These are phyloP conservation scores for Catalaphyllia jardinei DNA, from an alignment of 64 coral and sea anemone genomes.

Conservation along the genomic window DNA sequence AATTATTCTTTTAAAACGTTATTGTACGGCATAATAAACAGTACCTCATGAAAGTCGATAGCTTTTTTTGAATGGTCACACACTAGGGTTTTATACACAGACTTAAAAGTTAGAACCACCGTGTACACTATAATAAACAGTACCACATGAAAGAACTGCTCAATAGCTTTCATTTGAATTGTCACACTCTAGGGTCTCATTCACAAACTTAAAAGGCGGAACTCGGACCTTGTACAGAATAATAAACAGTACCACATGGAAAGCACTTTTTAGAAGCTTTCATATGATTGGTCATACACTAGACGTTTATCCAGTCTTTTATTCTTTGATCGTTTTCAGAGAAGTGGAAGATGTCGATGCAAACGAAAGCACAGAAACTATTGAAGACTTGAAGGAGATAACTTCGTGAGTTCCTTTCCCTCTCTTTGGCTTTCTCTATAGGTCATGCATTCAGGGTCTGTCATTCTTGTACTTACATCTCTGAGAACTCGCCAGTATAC, in stretches of 20 bases:
- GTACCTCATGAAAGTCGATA: too few species aligned
- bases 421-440: too few species aligned
- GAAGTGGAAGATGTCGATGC: constrained; percentile 15
- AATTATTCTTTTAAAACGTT: too few species aligned
- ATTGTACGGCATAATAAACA: too few species aligned
- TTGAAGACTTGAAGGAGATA: constrained; percentile 51
- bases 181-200: not conserved
- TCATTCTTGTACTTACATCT: too few species aligned
- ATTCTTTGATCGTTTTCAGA: constrained; percentile 1
- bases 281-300: not conserved
- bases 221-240: not conserved
- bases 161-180: too few species aligned
- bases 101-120: too few species aligned
- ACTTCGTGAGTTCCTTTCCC: constrained; percentile 33
- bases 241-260: not conserved
- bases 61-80: too few species aligned
- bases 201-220: not conserved
- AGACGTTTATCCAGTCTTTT: not conserved
- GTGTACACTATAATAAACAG: too few species aligned
- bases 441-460: not conserved
- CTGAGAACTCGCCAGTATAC: too few species aligned
- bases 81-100: too few species aligned
- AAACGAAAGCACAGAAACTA: constrained; percentile 34
- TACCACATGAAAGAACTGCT: too few species aligned
- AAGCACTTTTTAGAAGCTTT: not conserved